phyloP scores from a whole-genome alignment of 1,140 invertebrate species.

The Ladona fulva region DNA sequence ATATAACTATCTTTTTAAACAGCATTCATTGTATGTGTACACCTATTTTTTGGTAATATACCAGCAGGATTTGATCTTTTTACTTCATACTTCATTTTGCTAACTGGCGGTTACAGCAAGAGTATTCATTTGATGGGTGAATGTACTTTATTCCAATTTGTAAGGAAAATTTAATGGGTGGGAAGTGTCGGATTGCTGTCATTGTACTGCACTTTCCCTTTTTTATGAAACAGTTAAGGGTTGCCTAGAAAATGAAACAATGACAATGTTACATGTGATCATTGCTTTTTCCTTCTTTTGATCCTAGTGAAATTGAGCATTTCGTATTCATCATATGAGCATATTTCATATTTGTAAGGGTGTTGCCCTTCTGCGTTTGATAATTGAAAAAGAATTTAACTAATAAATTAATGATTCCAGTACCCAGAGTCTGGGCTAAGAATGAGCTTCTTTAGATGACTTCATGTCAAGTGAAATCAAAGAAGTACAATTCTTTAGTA shows the following conservation, averaged over 20 bases:
- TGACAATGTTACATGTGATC: no score
- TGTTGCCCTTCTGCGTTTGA: not conserved
- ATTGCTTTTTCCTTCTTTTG: no score
- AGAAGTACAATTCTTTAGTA: slow-evolving; percentile 2
- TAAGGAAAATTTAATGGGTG: no score
- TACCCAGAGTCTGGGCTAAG: not conserved
- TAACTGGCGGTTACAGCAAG: not conserved
- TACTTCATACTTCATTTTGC: not conserved
- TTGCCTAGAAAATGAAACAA: no score
- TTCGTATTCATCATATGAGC: no score
- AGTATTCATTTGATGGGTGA: not conserved
- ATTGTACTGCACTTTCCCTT: not conserved
- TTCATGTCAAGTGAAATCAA: not conserved
- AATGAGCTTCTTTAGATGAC: not conserved
- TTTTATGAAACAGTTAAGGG: not conserved
- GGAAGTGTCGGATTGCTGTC: not conserved
- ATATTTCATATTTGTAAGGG: no score
- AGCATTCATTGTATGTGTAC: not conserved
- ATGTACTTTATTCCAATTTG: no score
- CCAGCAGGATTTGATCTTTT: no score
- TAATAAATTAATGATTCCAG: not conserved
- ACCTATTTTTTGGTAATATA: not conserved
- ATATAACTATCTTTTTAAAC: no score
- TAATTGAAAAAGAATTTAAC: not conserved
- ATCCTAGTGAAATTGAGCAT: no score